Evolutionary conservation across 2,888 invertebrate genomes (phyloP), one percentile per base, ranked within the genome.

Genomic region (Nymphalis c-album): DNA sequence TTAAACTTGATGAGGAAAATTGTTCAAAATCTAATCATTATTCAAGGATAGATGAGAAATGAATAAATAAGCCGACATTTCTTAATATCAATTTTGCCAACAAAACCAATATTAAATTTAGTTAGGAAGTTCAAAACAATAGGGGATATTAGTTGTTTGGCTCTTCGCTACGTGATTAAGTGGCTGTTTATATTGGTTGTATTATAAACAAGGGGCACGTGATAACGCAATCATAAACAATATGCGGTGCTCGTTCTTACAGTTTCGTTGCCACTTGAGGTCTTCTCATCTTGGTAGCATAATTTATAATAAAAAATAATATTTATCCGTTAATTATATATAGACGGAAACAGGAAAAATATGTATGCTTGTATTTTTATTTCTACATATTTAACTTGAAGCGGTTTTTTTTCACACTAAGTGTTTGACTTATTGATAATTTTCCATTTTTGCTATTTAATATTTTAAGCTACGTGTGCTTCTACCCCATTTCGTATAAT

Each of bases 211-310:
- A 78, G 80, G 76, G 77, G 77, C 83, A 80, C 78, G 81, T 83
- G 86, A 86, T 86, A 86, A 84, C 80, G 71, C 69, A 73, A 77
- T 77, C 75, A 76, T 84, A 83, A 84, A 85, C 82, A 83, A 70
- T 60, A 71, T 72, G 72, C 73, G 72, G 71, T 73, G 64, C 73
- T 60, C 74, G 73, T 71, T 74, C 72, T 75, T 71, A 51, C 62
- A 55, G 16, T 40, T 68, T 35, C 47, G 61, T 67, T 67, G 73
- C 69, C 68, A 72, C 66, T 64, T 55, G n/a, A 64, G 16, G 35
- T 18, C n/a, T 57, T 8, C 5, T 55, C 55, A 31, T 35, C 51
- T 51, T 22, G 20, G 10, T 51, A 51, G 22, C 16, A 16, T 51
- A 7, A 50, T 50, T 18, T 10, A 13, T 40, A 40, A 13, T 40